Percentiles rank a stretch among this genome's conserved stretches.
Evolutionary conservation across 2,888 invertebrate genomes (phyloP).

Genomic region (Griposia aprilina): DNA sequence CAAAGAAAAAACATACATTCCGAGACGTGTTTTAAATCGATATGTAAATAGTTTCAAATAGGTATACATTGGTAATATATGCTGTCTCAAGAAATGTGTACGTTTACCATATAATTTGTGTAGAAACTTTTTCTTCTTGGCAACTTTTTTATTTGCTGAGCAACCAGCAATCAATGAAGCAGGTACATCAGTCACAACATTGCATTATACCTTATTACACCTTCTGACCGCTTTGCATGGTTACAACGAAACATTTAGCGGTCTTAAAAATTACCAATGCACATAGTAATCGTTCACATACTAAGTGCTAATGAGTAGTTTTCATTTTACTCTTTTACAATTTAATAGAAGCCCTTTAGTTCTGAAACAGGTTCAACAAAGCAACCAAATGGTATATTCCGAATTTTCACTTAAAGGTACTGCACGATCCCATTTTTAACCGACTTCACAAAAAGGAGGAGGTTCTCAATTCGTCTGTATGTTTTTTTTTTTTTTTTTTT

Average conservation of each 20-base stretch:
- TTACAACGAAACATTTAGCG: slow-evolving; percentile 29
- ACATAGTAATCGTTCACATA: slow-evolving; percentile 17
- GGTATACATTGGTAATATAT: slow-evolving; percentile 40
- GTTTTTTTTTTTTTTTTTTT: no score
- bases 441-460: no score
- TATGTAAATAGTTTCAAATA: slow-evolving; percentile 58
- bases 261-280: slow-evolving; percentile 37
- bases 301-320: slow-evolving; percentile 24
- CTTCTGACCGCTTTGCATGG: slow-evolving; percentile 20
- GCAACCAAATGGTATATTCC: neutral
- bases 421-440: no score
- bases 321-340: slow-evolving; percentile 15
- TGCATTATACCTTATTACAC: slow-evolving; percentile 41
- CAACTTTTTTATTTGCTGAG: neutral
- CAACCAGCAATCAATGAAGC: slow-evolving; percentile 13
- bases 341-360: neutral
- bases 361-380: neutral
- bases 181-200: slow-evolving; percentile 25
- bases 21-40: slow-evolving; percentile 57
- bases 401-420: neutral
- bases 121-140: slow-evolving; percentile 19
- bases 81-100: slow-evolving; percentile 18
- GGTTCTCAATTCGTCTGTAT: no score
- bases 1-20: slow-evolving; percentile 61
- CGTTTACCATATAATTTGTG: slow-evolving; percentile 24